Evolutionary conservation across 2,797 vertebrate species (phyloP).

Genomic region (Columba guinea): DNA sequence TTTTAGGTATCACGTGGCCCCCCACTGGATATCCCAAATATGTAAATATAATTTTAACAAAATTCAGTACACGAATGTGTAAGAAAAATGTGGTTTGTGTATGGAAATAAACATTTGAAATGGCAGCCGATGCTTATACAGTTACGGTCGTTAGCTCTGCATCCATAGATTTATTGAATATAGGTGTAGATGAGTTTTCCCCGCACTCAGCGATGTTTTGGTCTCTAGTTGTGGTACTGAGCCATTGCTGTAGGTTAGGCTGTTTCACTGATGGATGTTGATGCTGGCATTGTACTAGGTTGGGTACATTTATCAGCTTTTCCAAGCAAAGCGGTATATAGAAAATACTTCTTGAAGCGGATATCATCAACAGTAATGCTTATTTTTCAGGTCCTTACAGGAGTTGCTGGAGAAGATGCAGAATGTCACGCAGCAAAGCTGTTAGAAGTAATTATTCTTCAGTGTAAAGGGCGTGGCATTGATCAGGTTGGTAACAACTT

Average conservation of each 20-base stretch:
- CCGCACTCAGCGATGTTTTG: background rate
- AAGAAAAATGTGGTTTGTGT: background rate
- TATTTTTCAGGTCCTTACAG: conserved; percentile 88
- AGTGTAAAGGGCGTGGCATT: conserved; percentile 98
- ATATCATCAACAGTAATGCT: background rate
- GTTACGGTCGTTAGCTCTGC: background rate
- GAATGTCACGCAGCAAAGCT: conserved; percentile 98
- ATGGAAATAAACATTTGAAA: background rate
- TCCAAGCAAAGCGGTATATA: background rate
- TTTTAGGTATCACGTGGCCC: background rate
- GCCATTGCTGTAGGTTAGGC: background rate
- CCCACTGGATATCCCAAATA: background rate
- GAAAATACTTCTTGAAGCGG: background rate
- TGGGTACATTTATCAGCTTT: background rate
- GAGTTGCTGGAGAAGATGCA: conserved; percentile 97
- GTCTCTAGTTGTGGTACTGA: background rate
- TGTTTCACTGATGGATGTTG: background rate
- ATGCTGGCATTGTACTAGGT: background rate
- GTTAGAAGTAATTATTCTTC: conserved; percentile 95
- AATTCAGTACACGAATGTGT: background rate
- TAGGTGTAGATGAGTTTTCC: background rate
- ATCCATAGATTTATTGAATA: background rate
- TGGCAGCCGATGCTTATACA: background rate
- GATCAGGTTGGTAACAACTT: conserved; percentile 87
- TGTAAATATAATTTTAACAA: background rate